A percentile compares a stretch with the other conserved stretches of the same genome.
Conservation (phyloP, 2,113 vertebrate species). For the Lasiurus borealis region DNA sequence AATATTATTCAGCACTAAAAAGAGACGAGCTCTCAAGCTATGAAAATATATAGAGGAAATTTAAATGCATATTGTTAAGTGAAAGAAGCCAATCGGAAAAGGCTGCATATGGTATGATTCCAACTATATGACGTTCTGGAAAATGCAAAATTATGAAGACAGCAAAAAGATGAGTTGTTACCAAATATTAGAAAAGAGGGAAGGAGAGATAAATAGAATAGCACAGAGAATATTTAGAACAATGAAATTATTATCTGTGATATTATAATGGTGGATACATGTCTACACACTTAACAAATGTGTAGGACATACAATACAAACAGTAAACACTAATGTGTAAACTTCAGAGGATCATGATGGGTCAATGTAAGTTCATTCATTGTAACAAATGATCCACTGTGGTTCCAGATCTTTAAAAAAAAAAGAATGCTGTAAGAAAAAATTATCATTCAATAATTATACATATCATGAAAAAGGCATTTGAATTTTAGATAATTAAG, state of each 20-base stretch:
- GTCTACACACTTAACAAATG: not conserved
- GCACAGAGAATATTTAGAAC: not conserved
- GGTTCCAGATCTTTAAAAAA: not conserved
- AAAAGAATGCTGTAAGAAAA: not conserved
- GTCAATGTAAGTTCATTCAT: fast-evolving
- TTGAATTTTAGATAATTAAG: not conserved
- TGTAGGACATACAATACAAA: not conserved
- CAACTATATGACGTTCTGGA: not conserved
- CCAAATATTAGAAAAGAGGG: no score
- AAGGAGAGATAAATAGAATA: not conserved
- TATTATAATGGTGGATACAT: not conserved
- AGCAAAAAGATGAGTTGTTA: not conserved
- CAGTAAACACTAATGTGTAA: not conserved
- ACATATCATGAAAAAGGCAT: not conserved
- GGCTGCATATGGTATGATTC: not conserved
- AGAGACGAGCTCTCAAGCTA: not conserved
- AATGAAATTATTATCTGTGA: not conserved
- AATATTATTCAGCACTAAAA: not conserved
- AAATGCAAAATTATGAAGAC: not conserved
- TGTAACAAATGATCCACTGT: not conserved
- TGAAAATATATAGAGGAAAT: not conserved
- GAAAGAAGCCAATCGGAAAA: slow-evolving; percentile 1
- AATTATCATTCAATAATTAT: not conserved
- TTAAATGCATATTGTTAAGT: not conserved
- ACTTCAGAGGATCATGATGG: not conserved